Base-by-base conservation (phyloP, 2,113 vertebrate genomes). In the Piprites chloris region DNA sequence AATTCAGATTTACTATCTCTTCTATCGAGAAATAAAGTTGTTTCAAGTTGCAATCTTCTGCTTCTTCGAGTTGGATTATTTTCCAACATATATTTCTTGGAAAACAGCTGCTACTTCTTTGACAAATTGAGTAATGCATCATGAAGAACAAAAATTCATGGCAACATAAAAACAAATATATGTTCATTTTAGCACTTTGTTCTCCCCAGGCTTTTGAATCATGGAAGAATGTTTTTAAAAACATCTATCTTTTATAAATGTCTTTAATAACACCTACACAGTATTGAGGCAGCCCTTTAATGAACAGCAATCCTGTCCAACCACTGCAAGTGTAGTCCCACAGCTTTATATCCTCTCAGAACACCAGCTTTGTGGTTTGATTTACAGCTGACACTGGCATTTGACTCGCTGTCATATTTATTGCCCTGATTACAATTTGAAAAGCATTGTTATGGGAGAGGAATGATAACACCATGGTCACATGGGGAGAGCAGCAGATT, bases 371-470 rank as follows among this genome's bases (percentile, higher is more conserved):
- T 85, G 89, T 55, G 91, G 83, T 97, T 95, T 95, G 95, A 44
- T 96, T 97, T 97, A 79, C 87, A 95, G 81, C 82, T 90, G 86
- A 86, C 84, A 61, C 11, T 87, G 65, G 39, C 90, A 56, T 95
- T 96, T 92, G 79, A 94, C 85, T 85, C n/a, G 2, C 85, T 71
- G 53, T 93, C 55, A 55, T 58, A 84, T 97, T 97, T 97, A 97
- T 93, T 95, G 86, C 63, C 85, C 86, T 75, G 89, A 95, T 96
- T 96, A 91, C 95, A 95, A 88, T 92, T 96, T 91, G 93, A 97
- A 96, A 97, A 95, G 24, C 52, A 77, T 79, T 85, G 63, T 89
- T 90, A 33, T 59, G 77, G 82, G 69, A 94, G 72, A 90, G 37
- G 65, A 95, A 55, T 61, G 62, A 92, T 88, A 80, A 71, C 53